A percentile compares a stretch with the other conserved stretches of the same genome.
These are phyloP conservation scores for Microctonus brassicae DNA, from an alignment of 2,888 invertebrate species.

Conservation along the genomic window DNA sequence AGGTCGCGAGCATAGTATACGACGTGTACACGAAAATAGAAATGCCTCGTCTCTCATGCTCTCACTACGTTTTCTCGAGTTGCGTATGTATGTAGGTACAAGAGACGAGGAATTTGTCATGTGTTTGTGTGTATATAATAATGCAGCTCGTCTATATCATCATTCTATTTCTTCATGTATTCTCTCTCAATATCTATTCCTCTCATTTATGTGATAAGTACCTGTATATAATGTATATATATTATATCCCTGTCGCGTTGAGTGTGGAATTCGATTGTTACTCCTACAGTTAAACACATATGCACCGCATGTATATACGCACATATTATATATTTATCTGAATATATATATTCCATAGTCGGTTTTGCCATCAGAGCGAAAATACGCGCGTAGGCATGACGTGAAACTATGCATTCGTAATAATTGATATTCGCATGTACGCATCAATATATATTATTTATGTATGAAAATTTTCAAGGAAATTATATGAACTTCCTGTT, in stretches of 20 bases:
- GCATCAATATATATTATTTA: neutral
- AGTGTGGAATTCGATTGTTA: neutral
- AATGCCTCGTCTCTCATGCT: constrained; percentile 21
- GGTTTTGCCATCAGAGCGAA: neutral
- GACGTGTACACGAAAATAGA: constrained; percentile 23
- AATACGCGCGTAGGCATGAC: neutral
- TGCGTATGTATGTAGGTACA: neutral
- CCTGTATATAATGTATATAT: no score
- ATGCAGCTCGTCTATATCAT: no score
- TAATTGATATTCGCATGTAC: neutral
- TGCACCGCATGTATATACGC: neutral
- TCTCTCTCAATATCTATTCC: neutral
- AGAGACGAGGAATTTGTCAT: neutral
- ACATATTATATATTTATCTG: no score
- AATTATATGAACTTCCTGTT: neutral
- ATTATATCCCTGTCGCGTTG: neutral
- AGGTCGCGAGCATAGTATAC: constrained; percentile 32
- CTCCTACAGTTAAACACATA: neutral
- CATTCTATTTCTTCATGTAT: neutral
- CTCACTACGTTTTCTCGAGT: constrained; percentile 6
- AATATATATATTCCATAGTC: neutral
- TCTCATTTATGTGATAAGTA: neutral
- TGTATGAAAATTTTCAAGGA: neutral
- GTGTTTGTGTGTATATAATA: no score
- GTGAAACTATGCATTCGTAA: neutral